Base-by-base conservation (phyloP, 1,140 invertebrate species). In the Anastatus disparis region DNA sequence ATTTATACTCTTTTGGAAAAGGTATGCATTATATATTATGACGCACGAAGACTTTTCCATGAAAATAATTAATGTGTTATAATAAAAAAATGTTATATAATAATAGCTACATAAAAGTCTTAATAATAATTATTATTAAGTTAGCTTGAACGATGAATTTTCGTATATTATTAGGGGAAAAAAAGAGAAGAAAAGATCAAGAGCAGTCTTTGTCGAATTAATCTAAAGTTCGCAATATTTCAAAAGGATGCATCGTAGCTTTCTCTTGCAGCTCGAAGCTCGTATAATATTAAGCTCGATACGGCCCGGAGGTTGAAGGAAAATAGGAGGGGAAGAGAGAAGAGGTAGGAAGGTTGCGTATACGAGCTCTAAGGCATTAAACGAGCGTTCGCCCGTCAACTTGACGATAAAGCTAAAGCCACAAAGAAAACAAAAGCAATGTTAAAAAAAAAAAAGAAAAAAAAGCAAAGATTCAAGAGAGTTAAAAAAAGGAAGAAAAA, bases 341-440 rank as follows among this genome's bases (percentile, higher is more conserved):
- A n/a, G n/a, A n/a, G n/a, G n/a, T n/a, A n/a, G n/a, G n/a, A n/a
- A n/a, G n/a, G n/a, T n/a, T n/a, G n/a, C n/a, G n/a, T n/a, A n/a
- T n/a, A n/a, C n/a, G n/a, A n/a, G n/a, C n/a, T n/a, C n/a, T n/a
- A n/a, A n/a, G n/a, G 22, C 27, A 40, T 59, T 50, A 50, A 48
- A 59, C 31, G 44, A 35, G 53, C 10, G 1, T 35, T 42, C n/a
- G 7, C 20, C 40, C 53, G 52, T 48, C 65, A 67, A 24, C 40
- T 20, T 12, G 20, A 17, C 53, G 29, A 59, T 68, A 68, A 68
- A 68, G 55, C 38, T 61, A 42, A n/a, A 61, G 44, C 35, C 10
- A 3, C 9, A 53, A 44, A 17, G 26, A 22, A 62, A 42, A 29
- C 38, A 27, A 66, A 50, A 31, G 15, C 10, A n/a, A 35, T 35